Base-by-base conservation (phyloP, 2,797 vertebrate genomes). In the Scolopax rusticola region DNA sequence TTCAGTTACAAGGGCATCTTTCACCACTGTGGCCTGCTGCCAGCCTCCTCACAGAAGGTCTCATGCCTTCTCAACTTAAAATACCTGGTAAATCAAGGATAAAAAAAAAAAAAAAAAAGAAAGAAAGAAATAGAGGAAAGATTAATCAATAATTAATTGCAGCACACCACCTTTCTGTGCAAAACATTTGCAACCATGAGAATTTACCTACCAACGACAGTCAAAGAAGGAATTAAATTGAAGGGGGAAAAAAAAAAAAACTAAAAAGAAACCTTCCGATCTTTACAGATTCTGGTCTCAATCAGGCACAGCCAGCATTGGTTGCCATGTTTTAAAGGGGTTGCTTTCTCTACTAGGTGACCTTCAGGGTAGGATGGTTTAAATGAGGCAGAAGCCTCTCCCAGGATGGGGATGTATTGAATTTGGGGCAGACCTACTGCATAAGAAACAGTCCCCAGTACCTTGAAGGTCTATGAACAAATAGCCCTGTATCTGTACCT, bases 361-460 rank as follows among this genome's bases (percentile, higher is more conserved):
- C 11, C 36, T 83, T 89, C 0, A 0, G 21, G 40, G 47, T 23
- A 38, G 45, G 48, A 25, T 57, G 38, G 11, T 75, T 82, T 78
- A 59, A 81, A 43, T 41, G 41, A 36, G 33, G 40, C 30, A 50
- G 57, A 83, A 84, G 23, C 9, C 9, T 74, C 8, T 12, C 9
- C 9, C 0, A 1, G 7, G 36, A 45, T 0, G 0, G 87, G n/a
- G n/a, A n/a, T 56, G 15, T 45, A 16, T 2, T 40, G 71, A 71
- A 8, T 68, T 87, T 92, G 41, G 36, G 27, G 20, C 50, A 77
- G 61, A 68, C 8, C 4, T 28, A 1, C 17, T 21, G 7, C 38
- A 2, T 63, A 73, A 79, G n/a, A 71, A 83, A 41, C 28, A 1
- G 17, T 43, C 18, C 13, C 32, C 11, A 4, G 2, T 65, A 68